These are phyloP conservation scores for Delphinapterus leucas DNA, from an alignment of 2,113 vertebrate species.

Conservation along the genomic window DNA sequence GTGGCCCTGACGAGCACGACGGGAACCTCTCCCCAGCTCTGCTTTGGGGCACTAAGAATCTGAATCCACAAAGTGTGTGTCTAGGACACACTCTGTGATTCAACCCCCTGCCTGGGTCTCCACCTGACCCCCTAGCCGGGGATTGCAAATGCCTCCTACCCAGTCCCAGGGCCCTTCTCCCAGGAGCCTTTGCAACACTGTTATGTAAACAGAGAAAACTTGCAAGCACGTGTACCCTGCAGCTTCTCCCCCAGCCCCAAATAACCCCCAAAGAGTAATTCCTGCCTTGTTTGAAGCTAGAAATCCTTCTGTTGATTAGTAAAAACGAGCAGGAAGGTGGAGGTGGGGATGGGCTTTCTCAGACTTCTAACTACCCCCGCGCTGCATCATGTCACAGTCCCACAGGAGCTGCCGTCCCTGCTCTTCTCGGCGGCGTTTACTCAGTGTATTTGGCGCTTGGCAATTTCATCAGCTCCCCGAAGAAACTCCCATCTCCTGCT, in stretches of 20 bases:
- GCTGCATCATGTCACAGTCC: not conserved
- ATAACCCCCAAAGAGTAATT: not conserved
- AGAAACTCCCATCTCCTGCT: not conserved
- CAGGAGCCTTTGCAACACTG: not conserved
- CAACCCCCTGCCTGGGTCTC: not conserved
- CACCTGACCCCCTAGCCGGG: not conserved
- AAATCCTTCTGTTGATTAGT: not conserved
- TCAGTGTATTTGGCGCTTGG: not conserved
- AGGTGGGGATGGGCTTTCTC: not conserved
- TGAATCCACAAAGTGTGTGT: not conserved
- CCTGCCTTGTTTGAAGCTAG: not conserved
- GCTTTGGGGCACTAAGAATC: not conserved
- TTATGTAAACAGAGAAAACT: not conserved
- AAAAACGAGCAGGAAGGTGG: not conserved
- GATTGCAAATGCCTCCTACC: not conserved
- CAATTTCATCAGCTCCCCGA: not conserved
- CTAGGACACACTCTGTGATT: not conserved
- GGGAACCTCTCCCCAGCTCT: not conserved
- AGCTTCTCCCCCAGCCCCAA: not conserved
- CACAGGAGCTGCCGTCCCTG: not conserved
- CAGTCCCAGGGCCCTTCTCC: not conserved
- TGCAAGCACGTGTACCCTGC: not conserved
- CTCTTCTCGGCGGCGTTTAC: not conserved
- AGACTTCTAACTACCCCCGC: not conserved
- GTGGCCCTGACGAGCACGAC: not conserved